A percentile compares a stretch with the other conserved stretches of the same genome.
phyloP scores from a whole-genome alignment of 2,797 vertebrate genomes.

The Cossypha caffra region DNA sequence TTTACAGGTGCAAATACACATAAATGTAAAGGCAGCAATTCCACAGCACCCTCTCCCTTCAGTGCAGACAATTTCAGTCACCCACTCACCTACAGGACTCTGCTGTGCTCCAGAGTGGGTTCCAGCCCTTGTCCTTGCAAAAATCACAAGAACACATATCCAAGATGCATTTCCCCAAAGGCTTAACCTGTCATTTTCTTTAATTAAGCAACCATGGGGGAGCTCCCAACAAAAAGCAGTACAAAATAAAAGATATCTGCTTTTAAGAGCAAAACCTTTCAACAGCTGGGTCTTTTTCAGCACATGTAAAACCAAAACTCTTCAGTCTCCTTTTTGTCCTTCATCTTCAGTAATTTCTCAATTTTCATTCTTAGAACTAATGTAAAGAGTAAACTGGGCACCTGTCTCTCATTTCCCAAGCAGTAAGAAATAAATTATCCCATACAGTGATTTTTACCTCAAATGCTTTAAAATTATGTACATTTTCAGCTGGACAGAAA shows the following conservation, averaged over 20 bases:
- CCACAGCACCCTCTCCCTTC: neutral
- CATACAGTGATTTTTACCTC: neutral
- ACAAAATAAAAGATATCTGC: accelerated
- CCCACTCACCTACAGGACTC: neutral
- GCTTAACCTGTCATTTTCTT: neutral
- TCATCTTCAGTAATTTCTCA: neutral
- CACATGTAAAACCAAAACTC: neutral
- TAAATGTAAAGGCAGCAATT: neutral
- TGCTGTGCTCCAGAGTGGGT: neutral
- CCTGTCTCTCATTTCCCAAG: neutral
- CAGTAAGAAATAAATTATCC: neutral
- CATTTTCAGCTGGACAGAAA: neutral
- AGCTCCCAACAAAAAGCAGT: neutral
- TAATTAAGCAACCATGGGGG: neutral
- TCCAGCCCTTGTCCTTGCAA: neutral
- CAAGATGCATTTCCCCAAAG: neutral
- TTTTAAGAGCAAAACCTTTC: neutral
- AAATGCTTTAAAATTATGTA: neutral
- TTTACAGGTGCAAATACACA: neutral
- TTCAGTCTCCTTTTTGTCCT: neutral
- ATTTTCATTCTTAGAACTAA: neutral
- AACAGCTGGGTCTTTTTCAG: neutral
- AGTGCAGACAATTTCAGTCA: neutral
- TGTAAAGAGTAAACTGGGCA: neutral
- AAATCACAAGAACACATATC: neutral